Conservation (phyloP, 92 coral and sea anemone species). For the Phenganax stokvisi region DNA sequence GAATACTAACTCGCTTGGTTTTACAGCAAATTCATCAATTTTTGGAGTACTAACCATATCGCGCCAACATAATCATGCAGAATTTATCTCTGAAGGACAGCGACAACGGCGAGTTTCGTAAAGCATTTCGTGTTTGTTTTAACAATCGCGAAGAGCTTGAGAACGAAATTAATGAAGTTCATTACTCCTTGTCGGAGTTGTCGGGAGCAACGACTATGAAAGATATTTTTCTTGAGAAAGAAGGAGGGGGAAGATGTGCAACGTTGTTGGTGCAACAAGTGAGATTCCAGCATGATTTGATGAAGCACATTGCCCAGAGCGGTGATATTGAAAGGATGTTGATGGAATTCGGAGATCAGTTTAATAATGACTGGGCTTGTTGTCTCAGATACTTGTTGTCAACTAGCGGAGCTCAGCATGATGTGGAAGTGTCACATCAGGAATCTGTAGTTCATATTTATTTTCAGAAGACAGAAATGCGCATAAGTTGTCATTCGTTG, state of each 20-base stretch:
- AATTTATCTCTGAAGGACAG: no score
- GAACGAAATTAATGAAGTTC: background rate
- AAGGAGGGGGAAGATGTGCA: background rate
- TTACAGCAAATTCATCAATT: no score
- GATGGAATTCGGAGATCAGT: background rate
- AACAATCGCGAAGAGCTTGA: background rate
- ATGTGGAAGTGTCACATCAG: background rate
- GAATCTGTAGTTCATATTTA: background rate
- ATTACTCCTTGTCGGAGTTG: background rate
- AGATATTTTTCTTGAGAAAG: background rate
- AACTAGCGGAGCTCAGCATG: background rate
- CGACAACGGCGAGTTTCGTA: background rate
- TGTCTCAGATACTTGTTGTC: background rate
- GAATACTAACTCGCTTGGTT: no score
- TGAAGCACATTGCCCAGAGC: background rate
- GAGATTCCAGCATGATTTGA: constrained; percentile 3
- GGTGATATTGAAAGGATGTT: constrained; percentile 2
- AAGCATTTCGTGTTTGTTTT: background rate
- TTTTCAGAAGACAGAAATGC: background rate
- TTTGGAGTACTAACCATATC: no score
- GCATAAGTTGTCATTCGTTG: background rate
- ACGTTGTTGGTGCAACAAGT: background rate
- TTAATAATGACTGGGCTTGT: background rate
- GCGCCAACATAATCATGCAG: no score
- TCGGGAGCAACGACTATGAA: background rate